phyloP scores from a whole-genome alignment of 1,140 invertebrate species.

The Ptiloglossa arizonensis region DNA sequence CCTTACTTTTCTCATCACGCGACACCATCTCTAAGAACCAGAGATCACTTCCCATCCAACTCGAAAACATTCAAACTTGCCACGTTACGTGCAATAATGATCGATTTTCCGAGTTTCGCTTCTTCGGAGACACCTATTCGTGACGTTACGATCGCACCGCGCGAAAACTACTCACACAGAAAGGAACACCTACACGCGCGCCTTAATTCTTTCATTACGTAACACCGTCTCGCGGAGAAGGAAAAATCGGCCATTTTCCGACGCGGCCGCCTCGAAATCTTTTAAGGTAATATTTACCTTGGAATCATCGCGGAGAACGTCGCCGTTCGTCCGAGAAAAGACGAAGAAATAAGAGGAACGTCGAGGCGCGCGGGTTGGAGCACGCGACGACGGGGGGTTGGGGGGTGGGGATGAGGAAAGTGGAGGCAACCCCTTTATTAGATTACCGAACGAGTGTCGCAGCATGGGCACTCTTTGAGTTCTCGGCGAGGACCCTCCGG shows the following conservation, averaged over 20 bases:
- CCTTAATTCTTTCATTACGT: too few relatives aligned
- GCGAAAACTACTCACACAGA: too few relatives aligned
- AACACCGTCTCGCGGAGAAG: too few relatives aligned
- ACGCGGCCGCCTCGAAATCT: slow-evolving; percentile 66
- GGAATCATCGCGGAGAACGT: slow-evolving; percentile 66
- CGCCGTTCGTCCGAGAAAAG: slow-evolving; percentile 46
- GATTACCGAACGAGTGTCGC: slow-evolving; percentile 77
- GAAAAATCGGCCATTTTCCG: slow-evolving; percentile 65
- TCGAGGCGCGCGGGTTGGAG: slow-evolving; percentile 26
- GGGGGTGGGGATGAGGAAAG: slow-evolving; percentile 48
- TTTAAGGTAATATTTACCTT: slow-evolving; percentile 77
- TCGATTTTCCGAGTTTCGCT: too few relatives aligned
- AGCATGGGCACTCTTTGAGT: slow-evolving; percentile 69
- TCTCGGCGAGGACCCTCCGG: slow-evolving; percentile 69
- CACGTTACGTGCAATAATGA: too few relatives aligned
- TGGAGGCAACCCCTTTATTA: slow-evolving; percentile 78
- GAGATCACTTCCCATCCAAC: too few relatives aligned
- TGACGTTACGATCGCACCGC: too few relatives aligned
- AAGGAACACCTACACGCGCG: too few relatives aligned
- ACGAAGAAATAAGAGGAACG: slow-evolving; percentile 51
- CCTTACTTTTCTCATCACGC: too few relatives aligned
- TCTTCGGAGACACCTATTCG: too few relatives aligned
- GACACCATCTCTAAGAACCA: too few relatives aligned
- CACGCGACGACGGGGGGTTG: background rate
- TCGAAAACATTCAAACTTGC: too few relatives aligned